These are phyloP conservation scores for Oncorhynchus mykiss DNA, from an alignment of 2,113 vertebrate genomes.

Conservation along the genomic window DNA sequence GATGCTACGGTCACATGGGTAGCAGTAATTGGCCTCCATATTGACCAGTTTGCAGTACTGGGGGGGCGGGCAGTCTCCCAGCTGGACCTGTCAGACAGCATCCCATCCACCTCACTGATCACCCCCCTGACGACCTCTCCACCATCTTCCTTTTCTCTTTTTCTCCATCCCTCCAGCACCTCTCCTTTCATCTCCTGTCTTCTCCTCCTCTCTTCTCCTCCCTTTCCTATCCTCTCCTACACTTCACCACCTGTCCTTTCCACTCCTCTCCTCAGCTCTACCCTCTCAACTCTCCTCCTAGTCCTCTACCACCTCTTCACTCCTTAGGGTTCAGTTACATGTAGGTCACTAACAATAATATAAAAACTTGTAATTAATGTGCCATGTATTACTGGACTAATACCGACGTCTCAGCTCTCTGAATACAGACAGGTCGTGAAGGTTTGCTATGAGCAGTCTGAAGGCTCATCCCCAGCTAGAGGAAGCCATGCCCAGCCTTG, in stretches of 20 bases:
- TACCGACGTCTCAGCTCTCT: neutral
- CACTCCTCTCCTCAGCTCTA: neutral
- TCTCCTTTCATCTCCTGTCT: conserved; percentile 25
- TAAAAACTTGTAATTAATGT: neutral
- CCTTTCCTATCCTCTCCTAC: neutral
- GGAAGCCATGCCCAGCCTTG: conserved; percentile 46
- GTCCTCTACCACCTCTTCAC: conserved; percentile 26
- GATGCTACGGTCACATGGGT: conserved; percentile 74
- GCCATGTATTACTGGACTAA: neutral
- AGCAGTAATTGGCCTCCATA: conserved; percentile 79
- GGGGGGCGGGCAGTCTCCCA: conserved; percentile 73
- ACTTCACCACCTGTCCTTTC: conserved; percentile 2
- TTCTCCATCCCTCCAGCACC: conserved; percentile 41
- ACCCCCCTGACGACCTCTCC: conserved; percentile 62
- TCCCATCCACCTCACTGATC: conserved; percentile 73
- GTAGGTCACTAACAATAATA: too few relatives aligned
- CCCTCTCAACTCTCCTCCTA: neutral
- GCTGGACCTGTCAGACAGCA: conserved; percentile 77
- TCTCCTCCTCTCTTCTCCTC: neutral
- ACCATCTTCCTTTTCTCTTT: conserved; percentile 41
- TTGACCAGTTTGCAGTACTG: conserved; percentile 77
- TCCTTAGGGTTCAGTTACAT: conserved; percentile 8
- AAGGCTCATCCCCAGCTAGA: conserved; percentile 58
- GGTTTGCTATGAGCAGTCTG: conserved; percentile 51
- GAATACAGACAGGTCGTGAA: conserved; percentile 47